A percentile compares a stretch with the other conserved stretches of the same genome.
Conservation (phyloP, 2,113 vertebrate genomes). For the Nyctereutes procyonoides region DNA sequence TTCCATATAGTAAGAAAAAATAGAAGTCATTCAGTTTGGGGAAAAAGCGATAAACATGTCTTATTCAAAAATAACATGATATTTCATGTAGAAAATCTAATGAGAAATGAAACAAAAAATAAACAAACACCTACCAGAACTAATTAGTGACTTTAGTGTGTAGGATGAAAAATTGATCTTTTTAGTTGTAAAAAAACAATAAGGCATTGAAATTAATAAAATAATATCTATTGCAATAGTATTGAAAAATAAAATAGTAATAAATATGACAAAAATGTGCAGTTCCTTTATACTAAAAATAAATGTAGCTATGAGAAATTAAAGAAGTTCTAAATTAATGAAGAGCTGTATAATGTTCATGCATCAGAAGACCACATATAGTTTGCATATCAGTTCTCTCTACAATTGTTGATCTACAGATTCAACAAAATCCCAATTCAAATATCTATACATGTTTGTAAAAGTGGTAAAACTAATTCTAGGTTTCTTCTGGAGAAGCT, state of each 20-base stretch:
- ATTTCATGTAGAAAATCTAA: background rate
- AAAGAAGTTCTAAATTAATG: background rate
- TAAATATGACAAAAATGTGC: background rate
- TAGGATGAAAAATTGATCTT: background rate
- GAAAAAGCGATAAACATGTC: background rate
- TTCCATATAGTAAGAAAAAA: background rate
- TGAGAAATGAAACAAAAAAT: background rate
- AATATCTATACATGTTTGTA: background rate
- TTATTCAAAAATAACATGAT: background rate
- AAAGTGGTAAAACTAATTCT: background rate
- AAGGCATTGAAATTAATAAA: background rate
- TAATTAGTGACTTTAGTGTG: background rate
- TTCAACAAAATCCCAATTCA: background rate
- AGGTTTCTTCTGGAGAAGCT: background rate
- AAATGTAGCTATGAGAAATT: background rate
- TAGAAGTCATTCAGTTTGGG: background rate
- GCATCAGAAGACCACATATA: background rate
- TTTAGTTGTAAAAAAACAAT: background rate
- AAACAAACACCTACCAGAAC: background rate
- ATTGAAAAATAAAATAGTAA: background rate
- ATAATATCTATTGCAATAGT: background rate
- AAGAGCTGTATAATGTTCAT: background rate
- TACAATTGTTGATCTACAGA: too few species aligned
- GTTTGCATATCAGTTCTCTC: background rate
- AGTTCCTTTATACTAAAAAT: background rate